These are phyloP conservation scores for Drymonia ruficornis DNA, from an alignment of 2,888 invertebrate species.

Conservation along the genomic window DNA sequence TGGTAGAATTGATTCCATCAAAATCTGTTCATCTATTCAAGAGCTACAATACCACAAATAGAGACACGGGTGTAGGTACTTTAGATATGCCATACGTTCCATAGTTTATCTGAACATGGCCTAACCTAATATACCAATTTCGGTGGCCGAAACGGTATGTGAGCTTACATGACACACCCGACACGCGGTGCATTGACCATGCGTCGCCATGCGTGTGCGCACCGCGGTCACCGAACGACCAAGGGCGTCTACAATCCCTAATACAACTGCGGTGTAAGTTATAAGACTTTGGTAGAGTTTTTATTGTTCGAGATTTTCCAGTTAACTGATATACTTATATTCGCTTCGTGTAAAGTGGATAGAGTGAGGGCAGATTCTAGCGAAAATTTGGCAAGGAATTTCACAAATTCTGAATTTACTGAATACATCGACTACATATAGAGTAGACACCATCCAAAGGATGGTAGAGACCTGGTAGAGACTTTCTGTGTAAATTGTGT, in stretches of 20 bases:
- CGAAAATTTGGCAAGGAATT: no score
- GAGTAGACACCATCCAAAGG: no score
- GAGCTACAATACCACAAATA: not conserved
- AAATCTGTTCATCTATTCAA: no score
- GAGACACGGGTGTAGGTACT: not conserved
- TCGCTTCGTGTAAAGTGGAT: no score
- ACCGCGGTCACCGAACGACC: conserved; percentile 58
- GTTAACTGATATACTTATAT: not conserved
- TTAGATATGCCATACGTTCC: no score
- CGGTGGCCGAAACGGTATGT: conserved; percentile 18
- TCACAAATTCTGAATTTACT: no score
- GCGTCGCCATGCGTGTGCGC: conserved; percentile 48
- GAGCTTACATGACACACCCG: conserved; percentile 9
- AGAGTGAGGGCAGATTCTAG: no score
- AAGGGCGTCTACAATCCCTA: conserved; percentile 83
- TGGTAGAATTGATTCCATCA: no score
- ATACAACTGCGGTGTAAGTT: conserved; percentile 30
- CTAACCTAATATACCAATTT: conserved; percentile 16
- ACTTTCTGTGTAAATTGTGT: no score
- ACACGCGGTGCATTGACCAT: conserved; percentile 41
- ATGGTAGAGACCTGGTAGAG: no score
- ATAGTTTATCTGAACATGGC: not conserved
- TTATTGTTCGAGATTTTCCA: conserved; percentile 17
- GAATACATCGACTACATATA: no score
- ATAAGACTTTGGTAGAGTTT: conserved; percentile 24